A percentile compares a stretch with the other conserved stretches of the same genome.
Conservation (phyloP, 2,888 invertebrate genomes). For the Saturnia pavonia region DNA sequence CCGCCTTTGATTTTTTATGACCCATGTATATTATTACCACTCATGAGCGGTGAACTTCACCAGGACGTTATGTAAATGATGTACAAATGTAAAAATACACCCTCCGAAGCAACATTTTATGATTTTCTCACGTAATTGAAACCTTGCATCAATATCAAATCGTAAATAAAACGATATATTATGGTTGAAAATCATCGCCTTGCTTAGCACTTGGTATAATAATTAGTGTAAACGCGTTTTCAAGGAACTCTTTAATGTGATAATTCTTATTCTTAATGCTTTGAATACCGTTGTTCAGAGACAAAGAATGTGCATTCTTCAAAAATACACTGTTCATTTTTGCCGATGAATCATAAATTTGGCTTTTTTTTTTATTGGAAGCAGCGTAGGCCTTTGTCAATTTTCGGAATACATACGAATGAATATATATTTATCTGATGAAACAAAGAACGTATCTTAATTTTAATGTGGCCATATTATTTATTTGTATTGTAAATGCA, state of each 20-base stretch:
- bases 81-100: constrained; percentile 40
- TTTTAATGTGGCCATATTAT: constrained; percentile 30
- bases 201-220: background rate
- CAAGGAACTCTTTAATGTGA: constrained; percentile 9
- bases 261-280: background rate
- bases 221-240: constrained; percentile 6
- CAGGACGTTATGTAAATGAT: constrained; percentile 3
- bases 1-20: too few species aligned
- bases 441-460: constrained; percentile 35
- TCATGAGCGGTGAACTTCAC: background rate
- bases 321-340: background rate
- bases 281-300: constrained; percentile 7
- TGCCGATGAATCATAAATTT: background rate
- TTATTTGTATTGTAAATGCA: constrained; percentile 38
- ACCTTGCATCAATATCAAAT: constrained; percentile 30
- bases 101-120: constrained; percentile 30
- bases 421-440: constrained; percentile 19
- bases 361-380: constrained; percentile 15
- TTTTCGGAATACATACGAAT: constrained; percentile 31
- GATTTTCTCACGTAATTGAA: constrained; percentile 45
- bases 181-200: background rate
- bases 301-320: constrained; percentile 3
- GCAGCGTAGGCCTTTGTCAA: constrained; percentile 23
- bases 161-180: background rate
- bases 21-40: background rate